Percentiles rank a stretch among this genome's conserved stretches.
Conservation (phyloP, 2,888 invertebrate species). For the Drosophila robusta region DNA sequence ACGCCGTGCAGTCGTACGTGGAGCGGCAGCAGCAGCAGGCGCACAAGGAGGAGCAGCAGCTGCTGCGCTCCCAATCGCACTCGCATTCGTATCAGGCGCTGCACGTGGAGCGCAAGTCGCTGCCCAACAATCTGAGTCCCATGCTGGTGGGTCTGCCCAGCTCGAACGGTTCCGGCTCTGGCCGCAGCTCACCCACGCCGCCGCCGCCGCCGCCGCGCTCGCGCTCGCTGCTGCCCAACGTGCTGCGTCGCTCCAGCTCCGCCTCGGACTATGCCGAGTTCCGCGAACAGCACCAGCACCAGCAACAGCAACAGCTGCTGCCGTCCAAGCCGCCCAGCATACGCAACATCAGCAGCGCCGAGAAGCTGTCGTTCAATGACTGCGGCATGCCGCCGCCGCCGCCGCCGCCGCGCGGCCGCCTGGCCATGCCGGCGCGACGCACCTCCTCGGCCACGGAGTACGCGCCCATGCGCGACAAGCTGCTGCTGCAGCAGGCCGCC, state of each 20-base stretch:
- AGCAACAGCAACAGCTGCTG: slow-evolving; percentile 69
- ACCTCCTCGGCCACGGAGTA: slow-evolving; percentile 90
- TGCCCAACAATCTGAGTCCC: slow-evolving; percentile 82
- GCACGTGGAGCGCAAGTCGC: slow-evolving; percentile 80
- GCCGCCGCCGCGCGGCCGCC: slow-evolving; percentile 83
- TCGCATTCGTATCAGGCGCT: slow-evolving; percentile 70
- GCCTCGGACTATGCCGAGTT: slow-evolving; percentile 89
- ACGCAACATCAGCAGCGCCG: slow-evolving; percentile 82
- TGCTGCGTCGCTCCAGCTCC: slow-evolving; percentile 87
- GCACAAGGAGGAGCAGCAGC: slow-evolving; percentile 85
- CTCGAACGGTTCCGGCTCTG: slow-evolving; percentile 16
- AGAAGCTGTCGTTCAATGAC: slow-evolving; percentile 84
- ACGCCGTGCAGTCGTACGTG: slow-evolving; percentile 92
- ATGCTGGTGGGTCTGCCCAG: slow-evolving; percentile 51
- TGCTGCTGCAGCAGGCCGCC: slow-evolving; percentile 81
- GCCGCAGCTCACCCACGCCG: slow-evolving; percentile 83
- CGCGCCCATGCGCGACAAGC: slow-evolving; percentile 85
- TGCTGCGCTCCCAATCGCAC: slow-evolving; percentile 80
- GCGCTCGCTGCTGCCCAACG: slow-evolving; percentile 82
- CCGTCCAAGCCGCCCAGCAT: slow-evolving; percentile 75
- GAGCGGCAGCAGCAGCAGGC: slow-evolving; percentile 88
- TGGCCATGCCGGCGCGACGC: slow-evolving; percentile 82
- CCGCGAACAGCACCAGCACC: slow-evolving; percentile 81
- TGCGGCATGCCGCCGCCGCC: slow-evolving; percentile 85
- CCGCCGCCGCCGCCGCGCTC: slow-evolving; percentile 84